Percentiles rank a stretch among this genome's conserved stretches.
Evolutionary conservation across 2,888 invertebrate species (phyloP).

Genomic region (Hirtodrosophila histrioides): DNA sequence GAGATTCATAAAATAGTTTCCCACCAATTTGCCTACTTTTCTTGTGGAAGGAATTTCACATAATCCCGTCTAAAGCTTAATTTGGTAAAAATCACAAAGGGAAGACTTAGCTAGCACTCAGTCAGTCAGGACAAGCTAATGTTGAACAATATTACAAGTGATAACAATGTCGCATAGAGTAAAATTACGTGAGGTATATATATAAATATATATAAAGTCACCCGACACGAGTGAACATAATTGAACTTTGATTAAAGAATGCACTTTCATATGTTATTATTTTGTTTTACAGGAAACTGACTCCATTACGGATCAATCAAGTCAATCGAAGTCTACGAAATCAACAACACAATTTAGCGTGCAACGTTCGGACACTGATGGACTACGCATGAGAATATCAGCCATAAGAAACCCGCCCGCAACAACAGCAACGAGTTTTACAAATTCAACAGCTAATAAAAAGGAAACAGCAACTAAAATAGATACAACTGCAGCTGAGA

Average conservation of each 20-base stretch:
- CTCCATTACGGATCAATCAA: conserved; percentile 81
- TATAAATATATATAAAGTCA: too few relatives aligned
- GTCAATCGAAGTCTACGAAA: conserved; percentile 74
- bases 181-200: too few relatives aligned
- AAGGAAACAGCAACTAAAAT: conserved; percentile 6
- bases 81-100: too few relatives aligned
- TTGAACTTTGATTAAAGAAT: background rate
- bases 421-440: conserved; percentile 33
- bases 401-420: conserved; percentile 74
- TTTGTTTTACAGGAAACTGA: conserved; percentile 74
- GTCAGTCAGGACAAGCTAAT: too few relatives aligned
- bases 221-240: too few relatives aligned
- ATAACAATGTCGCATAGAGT: too few relatives aligned
- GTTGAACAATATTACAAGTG: too few relatives aligned
- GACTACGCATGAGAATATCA: conserved; percentile 84
- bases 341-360: conserved; percentile 82
- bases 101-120: too few relatives aligned
- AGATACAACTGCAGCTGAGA: conserved; percentile 16
- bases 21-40: too few relatives aligned
- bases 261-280: background rate
- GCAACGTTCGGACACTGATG: conserved; percentile 83
- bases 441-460: conserved; percentile 14
- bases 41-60: too few relatives aligned
- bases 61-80: too few relatives aligned
- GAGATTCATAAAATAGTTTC: too few relatives aligned